Evolutionary conservation across 2,113 vertebrate species (phyloP).

Genomic region (Strix aluco): DNA sequence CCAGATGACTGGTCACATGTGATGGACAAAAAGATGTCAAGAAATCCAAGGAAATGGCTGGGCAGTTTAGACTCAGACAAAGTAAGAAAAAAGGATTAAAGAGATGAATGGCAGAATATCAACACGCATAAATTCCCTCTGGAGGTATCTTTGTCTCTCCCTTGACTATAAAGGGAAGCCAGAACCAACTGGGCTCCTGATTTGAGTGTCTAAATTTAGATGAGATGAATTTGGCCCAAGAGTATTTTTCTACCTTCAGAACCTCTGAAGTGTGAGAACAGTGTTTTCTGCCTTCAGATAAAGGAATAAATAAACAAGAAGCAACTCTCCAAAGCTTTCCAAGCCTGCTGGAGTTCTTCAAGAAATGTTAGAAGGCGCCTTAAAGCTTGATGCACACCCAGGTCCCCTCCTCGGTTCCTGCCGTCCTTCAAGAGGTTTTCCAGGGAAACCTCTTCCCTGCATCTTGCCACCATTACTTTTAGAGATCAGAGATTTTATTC

Average conservation of each 20-base stretch:
- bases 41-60: neutral
- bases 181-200: neutral
- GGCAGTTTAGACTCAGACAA: neutral
- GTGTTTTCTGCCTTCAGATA: neutral
- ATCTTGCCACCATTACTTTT: neutral
- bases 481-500: neutral
- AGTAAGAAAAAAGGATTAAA: neutral
- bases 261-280: neutral
- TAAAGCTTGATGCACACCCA: neutral
- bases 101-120: neutral
- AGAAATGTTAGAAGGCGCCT: neutral
- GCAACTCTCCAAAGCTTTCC: neutral
- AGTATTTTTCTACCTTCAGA: neutral
- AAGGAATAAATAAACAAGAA: neutral
- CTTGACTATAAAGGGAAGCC: neutral
- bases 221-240: neutral
- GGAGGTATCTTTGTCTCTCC: neutral
- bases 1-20: neutral
- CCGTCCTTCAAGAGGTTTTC: neutral
- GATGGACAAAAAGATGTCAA: neutral
- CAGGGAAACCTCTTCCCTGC: neutral
- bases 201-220: neutral
- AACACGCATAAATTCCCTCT: neutral
- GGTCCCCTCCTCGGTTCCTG: neutral
- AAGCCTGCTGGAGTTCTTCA: neutral